A percentile compares a stretch with the other conserved stretches of the same genome.
Conservation (phyloP, 2,797 vertebrate genomes). For the Periparus ater region DNA sequence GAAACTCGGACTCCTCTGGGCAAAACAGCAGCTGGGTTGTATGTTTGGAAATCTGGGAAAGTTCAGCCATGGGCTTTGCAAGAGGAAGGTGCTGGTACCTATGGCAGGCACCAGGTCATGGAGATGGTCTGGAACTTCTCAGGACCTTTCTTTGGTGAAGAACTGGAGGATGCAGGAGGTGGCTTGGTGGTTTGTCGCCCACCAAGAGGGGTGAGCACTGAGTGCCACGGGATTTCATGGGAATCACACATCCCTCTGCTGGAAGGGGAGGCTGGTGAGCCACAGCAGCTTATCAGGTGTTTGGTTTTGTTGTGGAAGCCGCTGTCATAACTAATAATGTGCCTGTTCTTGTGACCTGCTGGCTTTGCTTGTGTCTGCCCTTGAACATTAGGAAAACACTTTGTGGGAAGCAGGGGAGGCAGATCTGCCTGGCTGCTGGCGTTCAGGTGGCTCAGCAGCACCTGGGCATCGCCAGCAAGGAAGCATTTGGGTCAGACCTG, state of each 20-base stretch:
- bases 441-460: background rate
- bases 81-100: background rate
- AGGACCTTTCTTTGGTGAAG: background rate
- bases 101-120: accelerated
- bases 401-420: background rate
- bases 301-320: background rate
- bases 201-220: accelerated
- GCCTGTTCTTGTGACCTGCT: background rate
- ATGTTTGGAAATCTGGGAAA: accelerated
- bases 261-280: background rate
- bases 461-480: background rate
- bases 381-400: background rate
- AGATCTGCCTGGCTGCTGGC: accelerated
- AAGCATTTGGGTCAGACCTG: background rate
- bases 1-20: accelerated
- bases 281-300: conserved; percentile 19
- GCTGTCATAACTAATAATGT: background rate
- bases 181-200: background rate
- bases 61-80: background rate
- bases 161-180: background rate
- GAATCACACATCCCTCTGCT: background rate
- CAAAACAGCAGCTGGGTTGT: accelerated
- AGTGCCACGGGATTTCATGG: accelerated
- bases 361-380: background rate
- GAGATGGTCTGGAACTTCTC: background rate